A percentile compares a stretch with the other conserved stretches of the same genome.
Evolutionary conservation across 2,888 invertebrate genomes (phyloP).

Genomic region (Cheilosia scutellata): DNA sequence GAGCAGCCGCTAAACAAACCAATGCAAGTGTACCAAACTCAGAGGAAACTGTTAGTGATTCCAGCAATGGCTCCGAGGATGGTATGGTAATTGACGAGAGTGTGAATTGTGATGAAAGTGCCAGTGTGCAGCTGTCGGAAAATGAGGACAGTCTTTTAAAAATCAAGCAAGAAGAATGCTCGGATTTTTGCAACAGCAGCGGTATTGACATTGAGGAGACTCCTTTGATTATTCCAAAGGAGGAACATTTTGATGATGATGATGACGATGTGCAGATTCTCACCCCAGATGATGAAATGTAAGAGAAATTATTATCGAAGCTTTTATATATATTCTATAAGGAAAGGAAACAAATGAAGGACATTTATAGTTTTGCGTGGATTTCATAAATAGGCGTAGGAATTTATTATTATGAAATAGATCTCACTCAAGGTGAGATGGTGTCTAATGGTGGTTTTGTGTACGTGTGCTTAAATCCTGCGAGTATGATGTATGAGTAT

Average conservation of each 20-base stretch:
- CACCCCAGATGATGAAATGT: slow-evolving; percentile 47
- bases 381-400: too few species aligned
- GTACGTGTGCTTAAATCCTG: too few species aligned
- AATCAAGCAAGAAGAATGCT: slow-evolving; percentile 38
- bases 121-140: slow-evolving; percentile 14
- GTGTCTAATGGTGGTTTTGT: too few species aligned
- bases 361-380: too few species aligned
- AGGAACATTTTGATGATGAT: slow-evolving; percentile 83
- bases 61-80: slow-evolving; percentile 10
- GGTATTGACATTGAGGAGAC: slow-evolving; percentile 75
- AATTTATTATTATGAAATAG: too few species aligned
- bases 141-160: slow-evolving; percentile 25
- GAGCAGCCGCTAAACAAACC: not conserved
- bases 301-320: slow-evolving; percentile 3
- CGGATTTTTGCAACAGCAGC: slow-evolving; percentile 17
- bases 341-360: too few species aligned
- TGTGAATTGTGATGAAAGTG: slow-evolving; percentile 55
- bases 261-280: slow-evolving; percentile 74
- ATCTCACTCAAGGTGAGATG: too few species aligned
- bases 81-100: slow-evolving; percentile 9
- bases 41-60: slow-evolving; percentile 30
- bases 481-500: too few species aligned
- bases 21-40: not conserved
- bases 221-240: slow-evolving; percentile 80
- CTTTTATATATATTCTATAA: too few species aligned